Conservation (phyloP, 2,797 vertebrate genomes). For the Channallabes apus region DNA sequence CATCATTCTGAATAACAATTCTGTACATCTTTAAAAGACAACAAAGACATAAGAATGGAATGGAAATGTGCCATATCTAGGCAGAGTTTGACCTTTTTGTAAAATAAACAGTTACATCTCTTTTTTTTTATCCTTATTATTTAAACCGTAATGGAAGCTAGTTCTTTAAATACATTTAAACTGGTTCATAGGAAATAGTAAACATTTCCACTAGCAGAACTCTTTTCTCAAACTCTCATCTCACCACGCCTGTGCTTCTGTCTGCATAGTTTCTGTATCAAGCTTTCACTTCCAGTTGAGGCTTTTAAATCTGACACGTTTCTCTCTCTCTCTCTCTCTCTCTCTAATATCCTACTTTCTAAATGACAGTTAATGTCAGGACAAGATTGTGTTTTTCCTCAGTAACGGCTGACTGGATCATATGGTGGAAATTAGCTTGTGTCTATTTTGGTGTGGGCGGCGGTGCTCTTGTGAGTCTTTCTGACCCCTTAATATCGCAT, state of each 20-base stretch:
- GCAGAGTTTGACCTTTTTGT: neutral
- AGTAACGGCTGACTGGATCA: slow-evolving; percentile 62
- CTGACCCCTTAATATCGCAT: slow-evolving; percentile 79
- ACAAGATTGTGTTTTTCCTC: slow-evolving; percentile 43
- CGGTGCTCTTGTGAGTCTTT: slow-evolving; percentile 58
- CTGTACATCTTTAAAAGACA: neutral
- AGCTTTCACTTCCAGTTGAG: slow-evolving; percentile 60
- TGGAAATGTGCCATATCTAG: neutral
- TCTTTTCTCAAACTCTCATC: neutral
- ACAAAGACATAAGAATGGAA: neutral
- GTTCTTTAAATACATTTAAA: neutral
- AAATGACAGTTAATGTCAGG: slow-evolving; percentile 59
- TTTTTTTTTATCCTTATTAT: neutral
- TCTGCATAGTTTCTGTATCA: neutral
- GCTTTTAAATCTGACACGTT: slow-evolving; percentile 55
- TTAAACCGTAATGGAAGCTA: neutral
- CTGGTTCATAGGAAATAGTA: neutral
- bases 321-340: slow-evolving; percentile 46
- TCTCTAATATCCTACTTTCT: slow-evolving; percentile 37
- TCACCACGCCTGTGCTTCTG: neutral
- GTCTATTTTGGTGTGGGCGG: slow-evolving; percentile 29
- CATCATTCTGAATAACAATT: neutral
- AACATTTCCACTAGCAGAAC: neutral
- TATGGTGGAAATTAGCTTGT: slow-evolving; percentile 66
- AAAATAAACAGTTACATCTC: neutral